Evolutionary conservation across 2,888 invertebrate genomes (phyloP), one percentile per base, ranked within the genome.

Genomic region (Cephus pygmeus): DNA sequence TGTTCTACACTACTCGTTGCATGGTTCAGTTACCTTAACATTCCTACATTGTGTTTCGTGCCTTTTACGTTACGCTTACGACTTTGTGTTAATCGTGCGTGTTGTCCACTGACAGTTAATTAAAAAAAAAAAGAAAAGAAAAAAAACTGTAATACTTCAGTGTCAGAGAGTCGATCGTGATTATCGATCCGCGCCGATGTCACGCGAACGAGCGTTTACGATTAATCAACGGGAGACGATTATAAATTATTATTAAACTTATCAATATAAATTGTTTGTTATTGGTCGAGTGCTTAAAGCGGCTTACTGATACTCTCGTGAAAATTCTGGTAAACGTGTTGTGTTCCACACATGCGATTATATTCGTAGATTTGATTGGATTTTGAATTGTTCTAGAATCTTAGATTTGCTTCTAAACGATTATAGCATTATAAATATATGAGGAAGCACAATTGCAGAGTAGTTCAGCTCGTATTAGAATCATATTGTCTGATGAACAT

Each of bases 21-120:
- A 91, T 91, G 91, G 90, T 92, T 91, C 82, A 87, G 88, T 92
- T 91, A 88, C 88, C 86, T 91, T 91, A 88, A 89, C 83, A 88
- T 88, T 92, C 92, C 92, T 91, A 90, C 89, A 88, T 91, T 92
- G 92, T 93, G 93, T 94, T 94, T 93, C 94, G 94, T 94, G 94
- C 93, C 93, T 93, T 93, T 93, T 92, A 92, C 93, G 94, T 94
- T 94, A 85, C 89, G 91, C 91, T 90, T 91, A 81, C 79, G 80
- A 78, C 85, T 80, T 82, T 82, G 81, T 83, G 81, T 82, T 81
- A 81, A 77, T 83, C 76, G 83, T 83, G 81, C 81, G 81, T 82
- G 80, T 79, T 74, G 77, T 79, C 80, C 79, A 56, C 79, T 79
- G 81, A 81, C 80, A 76, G 77, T 79, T 75, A 78, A 81, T 56